phyloP scores from a whole-genome alignment of 2,888 invertebrate genomes.

The Pardosa pseudoannulata region DNA sequence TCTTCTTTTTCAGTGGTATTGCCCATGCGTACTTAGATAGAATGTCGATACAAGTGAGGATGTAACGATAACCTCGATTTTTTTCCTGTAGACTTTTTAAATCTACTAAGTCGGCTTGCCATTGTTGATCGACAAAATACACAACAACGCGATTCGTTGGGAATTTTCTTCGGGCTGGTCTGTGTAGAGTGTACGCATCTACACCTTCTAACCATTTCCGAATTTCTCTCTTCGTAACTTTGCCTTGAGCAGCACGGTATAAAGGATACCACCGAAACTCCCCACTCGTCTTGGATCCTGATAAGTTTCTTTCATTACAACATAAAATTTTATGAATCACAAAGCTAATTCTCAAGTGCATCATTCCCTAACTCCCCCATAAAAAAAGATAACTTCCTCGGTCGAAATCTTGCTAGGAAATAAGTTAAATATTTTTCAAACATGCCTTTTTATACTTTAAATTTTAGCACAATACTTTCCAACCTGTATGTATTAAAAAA shows the following conservation, averaged over 20 bases:
- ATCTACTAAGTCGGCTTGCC: constrained; percentile 74
- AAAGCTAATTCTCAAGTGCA: too few relatives aligned
- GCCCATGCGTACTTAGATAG: constrained; percentile 75
- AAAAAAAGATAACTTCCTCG: not conserved
- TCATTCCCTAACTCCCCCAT: not conserved
- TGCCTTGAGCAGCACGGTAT: too few relatives aligned
- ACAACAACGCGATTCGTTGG: constrained; percentile 66
- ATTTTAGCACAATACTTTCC: too few relatives aligned
- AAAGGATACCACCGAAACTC: too few relatives aligned
- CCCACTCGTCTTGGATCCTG: not conserved
- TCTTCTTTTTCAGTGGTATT: constrained; percentile 74
- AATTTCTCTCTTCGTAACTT: constrained; percentile 33
- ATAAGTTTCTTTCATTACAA: not conserved
- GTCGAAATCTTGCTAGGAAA: not conserved
- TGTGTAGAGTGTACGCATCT: constrained; percentile 66
- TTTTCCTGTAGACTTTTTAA: constrained; percentile 43
- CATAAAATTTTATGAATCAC: constrained; percentile 26
- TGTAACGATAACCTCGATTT: constrained; percentile 74
- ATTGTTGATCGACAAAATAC: constrained; percentile 73
- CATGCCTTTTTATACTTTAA: not conserved
- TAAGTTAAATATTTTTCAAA: not conserved
- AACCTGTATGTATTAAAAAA: too few relatives aligned
- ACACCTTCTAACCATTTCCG: constrained; percentile 49
- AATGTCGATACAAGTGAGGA: constrained; percentile 75
- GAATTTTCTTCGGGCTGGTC: constrained; percentile 45